Percentiles rank a stretch among this genome's conserved stretches.
Evolutionary conservation across 2,888 invertebrate genomes (phyloP).

Genomic region (Lithodes maja): DNA sequence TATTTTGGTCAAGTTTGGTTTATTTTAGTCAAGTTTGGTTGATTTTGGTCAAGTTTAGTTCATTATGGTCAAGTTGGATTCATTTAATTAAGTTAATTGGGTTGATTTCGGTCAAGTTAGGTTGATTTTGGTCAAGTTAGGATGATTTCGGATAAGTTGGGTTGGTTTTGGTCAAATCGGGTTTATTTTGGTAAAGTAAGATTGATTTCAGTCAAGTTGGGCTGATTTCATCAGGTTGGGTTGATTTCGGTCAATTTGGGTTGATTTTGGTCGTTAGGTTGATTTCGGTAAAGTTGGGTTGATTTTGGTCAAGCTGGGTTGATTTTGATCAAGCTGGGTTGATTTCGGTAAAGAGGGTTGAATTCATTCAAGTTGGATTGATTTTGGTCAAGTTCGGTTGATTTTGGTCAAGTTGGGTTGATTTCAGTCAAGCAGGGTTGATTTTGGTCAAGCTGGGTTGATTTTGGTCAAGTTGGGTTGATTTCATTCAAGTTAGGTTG

Average conservation of each 20-base stretch:
- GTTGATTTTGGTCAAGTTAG: background rate
- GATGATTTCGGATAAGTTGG: background rate
- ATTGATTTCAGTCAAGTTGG: background rate
- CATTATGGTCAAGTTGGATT: background rate
- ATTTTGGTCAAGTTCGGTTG: too few relatives aligned
- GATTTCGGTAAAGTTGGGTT: background rate
- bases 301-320: too few relatives aligned
- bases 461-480: too few relatives aligned
- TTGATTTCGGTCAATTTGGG: too few relatives aligned
- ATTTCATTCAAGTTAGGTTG: background rate
- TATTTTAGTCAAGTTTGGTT: background rate
- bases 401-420: too few relatives aligned
- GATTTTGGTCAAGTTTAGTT: background rate
- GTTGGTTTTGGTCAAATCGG: background rate
- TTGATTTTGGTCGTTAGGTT: too few relatives aligned
- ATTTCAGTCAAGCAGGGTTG: too few relatives aligned
- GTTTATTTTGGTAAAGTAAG: background rate
- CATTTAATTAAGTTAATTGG: background rate
- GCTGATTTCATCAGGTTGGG: background rate
- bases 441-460: too few relatives aligned
- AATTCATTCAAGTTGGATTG: too few relatives aligned
- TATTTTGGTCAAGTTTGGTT: background rate
- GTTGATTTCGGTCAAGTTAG: background rate
- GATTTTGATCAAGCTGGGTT: too few relatives aligned
- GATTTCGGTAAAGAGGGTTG: too few relatives aligned